A percentile compares a stretch with the other conserved stretches of the same genome.
Conservation (phyloP, 1,140 invertebrate genomes). For the Drosophila dunni region DNA sequence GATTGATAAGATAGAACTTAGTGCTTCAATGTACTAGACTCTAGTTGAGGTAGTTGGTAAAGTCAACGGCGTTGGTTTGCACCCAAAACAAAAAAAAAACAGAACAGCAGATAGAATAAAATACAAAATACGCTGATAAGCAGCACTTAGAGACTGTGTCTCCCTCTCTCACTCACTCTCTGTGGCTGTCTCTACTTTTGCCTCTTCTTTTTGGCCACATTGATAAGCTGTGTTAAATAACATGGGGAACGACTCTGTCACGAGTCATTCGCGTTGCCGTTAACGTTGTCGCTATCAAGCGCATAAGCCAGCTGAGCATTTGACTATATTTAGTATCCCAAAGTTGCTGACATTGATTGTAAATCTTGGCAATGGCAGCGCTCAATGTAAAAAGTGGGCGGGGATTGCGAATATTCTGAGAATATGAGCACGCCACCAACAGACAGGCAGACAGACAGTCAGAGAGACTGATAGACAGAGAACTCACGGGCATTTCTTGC, state of each 20-base stretch:
- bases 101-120: conserved; percentile 1
- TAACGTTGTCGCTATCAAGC: conserved; percentile 27
- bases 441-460: not conserved
- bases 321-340: conserved; percentile 57
- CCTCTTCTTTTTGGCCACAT: conserved; percentile 24
- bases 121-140: conserved; percentile 50
- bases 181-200: not conserved
- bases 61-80: conserved; percentile 44
- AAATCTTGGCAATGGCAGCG: conserved; percentile 58
- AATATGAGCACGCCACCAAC: conserved; percentile 11
- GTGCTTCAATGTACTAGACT: not conserved
- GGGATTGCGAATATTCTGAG: not conserved
- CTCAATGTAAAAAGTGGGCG: conserved; percentile 52
- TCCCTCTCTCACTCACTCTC: not conserved
- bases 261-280: conserved; percentile 28
- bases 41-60: conserved; percentile 35
- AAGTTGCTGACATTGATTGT: conserved; percentile 64
- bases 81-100: conserved; percentile 27
- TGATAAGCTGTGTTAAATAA: conserved; percentile 51
- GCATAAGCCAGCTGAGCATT: conserved; percentile 37
- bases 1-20: conserved; percentile 64
- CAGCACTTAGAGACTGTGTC: conserved; percentile 9
- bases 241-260: conserved; percentile 29
- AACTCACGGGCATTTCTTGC: conserved; percentile 8
- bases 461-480: not conserved